A percentile compares a stretch with the other conserved stretches of the same genome.
Conservation (phyloP, 30 jellyfish, hydroid and myxozoan species). For the Phacellophora camtschatica region DNA sequence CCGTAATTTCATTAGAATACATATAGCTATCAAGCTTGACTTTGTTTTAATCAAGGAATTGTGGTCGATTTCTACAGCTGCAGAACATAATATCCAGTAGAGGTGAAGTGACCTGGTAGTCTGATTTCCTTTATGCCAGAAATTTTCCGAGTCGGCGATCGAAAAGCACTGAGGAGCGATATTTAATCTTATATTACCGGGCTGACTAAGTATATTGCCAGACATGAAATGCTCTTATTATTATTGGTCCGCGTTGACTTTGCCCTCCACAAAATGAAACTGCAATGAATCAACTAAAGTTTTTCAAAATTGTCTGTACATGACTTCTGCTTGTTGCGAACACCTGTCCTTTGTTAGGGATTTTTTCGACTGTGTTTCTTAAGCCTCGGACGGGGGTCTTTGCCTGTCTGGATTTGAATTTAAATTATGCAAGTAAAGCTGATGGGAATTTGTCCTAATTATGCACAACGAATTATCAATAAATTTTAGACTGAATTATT, state of each 20-base stretch:
- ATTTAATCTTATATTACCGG: neutral
- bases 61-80: slow-evolving; percentile 47
- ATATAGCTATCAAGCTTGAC: neutral
- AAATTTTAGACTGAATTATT: too few species aligned
- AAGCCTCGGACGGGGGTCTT: slow-evolving; percentile 25
- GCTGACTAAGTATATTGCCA: neutral
- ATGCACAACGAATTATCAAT: too few species aligned
- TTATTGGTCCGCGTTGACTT: neutral
- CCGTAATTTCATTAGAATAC: neutral
- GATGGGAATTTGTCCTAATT: neutral
- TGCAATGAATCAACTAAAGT: neutral
- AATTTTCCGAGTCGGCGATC: neutral
- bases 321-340: slow-evolving; percentile 10
- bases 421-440: neutral
- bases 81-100: slow-evolving; percentile 3
- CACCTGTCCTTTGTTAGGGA: slow-evolving; percentile 48
- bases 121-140: neutral
- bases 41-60: neutral
- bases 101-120: slow-evolving; percentile 27
- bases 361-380: neutral
- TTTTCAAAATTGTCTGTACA: neutral
- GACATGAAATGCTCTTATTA: neutral
- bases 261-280: neutral
- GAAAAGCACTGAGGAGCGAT: neutral
- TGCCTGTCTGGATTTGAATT: neutral